Conservation (phyloP, 1,140 invertebrate genomes). For the Zophobas morio region DNA sequence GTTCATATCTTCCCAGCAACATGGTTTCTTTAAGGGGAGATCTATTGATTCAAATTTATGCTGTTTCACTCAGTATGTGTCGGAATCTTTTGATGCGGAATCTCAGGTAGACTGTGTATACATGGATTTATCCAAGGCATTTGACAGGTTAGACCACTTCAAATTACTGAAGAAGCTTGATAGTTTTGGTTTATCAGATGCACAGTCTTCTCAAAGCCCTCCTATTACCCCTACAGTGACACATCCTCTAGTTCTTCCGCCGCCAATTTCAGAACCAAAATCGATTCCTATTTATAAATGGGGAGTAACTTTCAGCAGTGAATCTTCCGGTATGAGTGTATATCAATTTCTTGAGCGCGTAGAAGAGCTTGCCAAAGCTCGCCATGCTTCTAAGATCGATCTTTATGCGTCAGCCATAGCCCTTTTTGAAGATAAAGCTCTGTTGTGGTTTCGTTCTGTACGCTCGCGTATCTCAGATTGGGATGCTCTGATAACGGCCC, state of each 20-base stretch:
- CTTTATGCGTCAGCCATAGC: conserved; percentile 56
- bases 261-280: background rate
- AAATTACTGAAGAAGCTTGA: too few species aligned
- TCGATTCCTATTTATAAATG: conserved; percentile 40
- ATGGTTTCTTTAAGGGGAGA: too few species aligned
- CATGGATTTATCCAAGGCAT: too few species aligned
- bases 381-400: conserved; percentile 54
- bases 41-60: too few species aligned
- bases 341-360: conserved; percentile 60
- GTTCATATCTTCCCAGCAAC: too few species aligned
- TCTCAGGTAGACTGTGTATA: too few species aligned
- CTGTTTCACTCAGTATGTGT: too few species aligned
- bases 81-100: too few species aligned
- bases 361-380: conserved; percentile 56
- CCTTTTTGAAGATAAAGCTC: conserved; percentile 59
- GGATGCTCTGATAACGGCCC: background rate
- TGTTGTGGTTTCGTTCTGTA: conserved; percentile 60
- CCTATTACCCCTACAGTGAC: background rate
- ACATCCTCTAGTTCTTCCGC: conserved; percentile 11
- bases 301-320: conserved; percentile 54
- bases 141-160: too few species aligned
- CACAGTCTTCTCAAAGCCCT: too few species aligned
- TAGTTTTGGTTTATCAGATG: too few species aligned
- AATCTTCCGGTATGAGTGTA: conserved; percentile 52
- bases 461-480: conserved; percentile 47